Evolutionary conservation across 2,113 vertebrate species (phyloP).

Genomic region (Pithys albifrons): DNA sequence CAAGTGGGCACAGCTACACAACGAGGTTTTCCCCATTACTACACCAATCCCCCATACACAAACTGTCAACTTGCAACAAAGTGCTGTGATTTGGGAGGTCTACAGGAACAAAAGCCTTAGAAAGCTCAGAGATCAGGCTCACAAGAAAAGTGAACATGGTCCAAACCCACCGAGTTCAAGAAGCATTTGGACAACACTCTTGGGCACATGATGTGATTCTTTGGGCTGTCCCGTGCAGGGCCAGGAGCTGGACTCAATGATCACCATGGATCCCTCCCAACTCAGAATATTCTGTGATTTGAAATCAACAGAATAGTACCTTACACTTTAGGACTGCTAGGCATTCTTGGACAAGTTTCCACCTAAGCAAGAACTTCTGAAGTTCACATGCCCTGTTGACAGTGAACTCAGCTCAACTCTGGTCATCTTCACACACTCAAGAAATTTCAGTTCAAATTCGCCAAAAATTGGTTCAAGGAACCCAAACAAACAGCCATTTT

Average conservation of each 20-base stretch:
- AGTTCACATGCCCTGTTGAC: background rate
- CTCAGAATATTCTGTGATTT: background rate
- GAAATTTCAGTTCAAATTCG: background rate
- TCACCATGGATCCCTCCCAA: background rate
- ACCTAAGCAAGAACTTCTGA: background rate
- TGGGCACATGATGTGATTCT: background rate
- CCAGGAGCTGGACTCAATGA: background rate
- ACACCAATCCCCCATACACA: background rate
- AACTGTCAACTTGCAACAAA: background rate
- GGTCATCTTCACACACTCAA: background rate
- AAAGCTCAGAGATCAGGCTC: background rate
- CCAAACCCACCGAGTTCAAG: background rate
- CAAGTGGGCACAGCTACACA: background rate
- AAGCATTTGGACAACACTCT: background rate
- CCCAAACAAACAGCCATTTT: background rate
- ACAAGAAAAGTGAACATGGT: background rate
- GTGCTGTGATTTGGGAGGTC: background rate
- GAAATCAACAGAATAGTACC: background rate
- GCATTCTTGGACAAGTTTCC: background rate
- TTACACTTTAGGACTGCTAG: background rate
- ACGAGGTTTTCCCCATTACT: background rate
- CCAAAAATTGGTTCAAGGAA: background rate
- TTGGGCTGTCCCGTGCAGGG: background rate
- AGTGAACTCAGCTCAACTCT: background rate
- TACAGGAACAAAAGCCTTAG: background rate